These are phyloP conservation scores for Forbesichthys agassizii DNA, from an alignment of 2,113 vertebrate genomes.

Conservation along the genomic window DNA sequence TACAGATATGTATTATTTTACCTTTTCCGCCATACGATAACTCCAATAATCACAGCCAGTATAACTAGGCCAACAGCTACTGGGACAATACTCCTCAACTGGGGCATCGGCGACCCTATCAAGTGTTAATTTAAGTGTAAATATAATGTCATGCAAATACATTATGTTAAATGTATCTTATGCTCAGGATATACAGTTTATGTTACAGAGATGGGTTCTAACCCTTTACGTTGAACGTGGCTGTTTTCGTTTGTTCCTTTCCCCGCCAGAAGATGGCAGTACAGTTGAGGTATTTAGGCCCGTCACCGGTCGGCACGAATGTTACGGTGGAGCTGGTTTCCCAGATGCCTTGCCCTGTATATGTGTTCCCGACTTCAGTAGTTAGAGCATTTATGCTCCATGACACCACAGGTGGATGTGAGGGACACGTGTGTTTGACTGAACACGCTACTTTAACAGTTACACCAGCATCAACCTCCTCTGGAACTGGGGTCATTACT, in stretches of 20 bases:
- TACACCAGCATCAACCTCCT: conserved; percentile 53
- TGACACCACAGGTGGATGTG: conserved; percentile 58
- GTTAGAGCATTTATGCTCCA: conserved; percentile 56
- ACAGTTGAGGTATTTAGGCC: conserved; percentile 40
- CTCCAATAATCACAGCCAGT: conserved; percentile 30
- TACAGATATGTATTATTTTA: neutral
- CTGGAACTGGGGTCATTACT: conserved; percentile 48
- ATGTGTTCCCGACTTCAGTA: conserved; percentile 25
- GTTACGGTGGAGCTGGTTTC: conserved; percentile 53
- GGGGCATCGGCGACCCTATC: conserved; percentile 40
- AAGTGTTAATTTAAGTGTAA: neutral
- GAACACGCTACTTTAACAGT: conserved; percentile 53
- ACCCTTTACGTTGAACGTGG: conserved; percentile 49
- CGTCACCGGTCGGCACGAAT: conserved; percentile 52
- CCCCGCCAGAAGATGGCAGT: conserved; percentile 48
- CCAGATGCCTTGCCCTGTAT: conserved; percentile 39
- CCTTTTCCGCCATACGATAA: conserved; percentile 42
- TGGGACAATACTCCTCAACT: conserved; percentile 17
- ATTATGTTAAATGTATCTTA: neutral
- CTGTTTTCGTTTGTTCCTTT: conserved; percentile 39
- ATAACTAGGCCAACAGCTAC: conserved; percentile 20
- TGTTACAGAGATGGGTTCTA: neutral
- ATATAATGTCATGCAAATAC: conserved; percentile 3
- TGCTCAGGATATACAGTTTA: neutral
- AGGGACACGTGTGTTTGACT: conserved; percentile 62